Evolutionary conservation across 1,140 invertebrate genomes (phyloP), one percentile per base, ranked within the genome.

Genomic region (Holcopasites calliopsidis): DNA sequence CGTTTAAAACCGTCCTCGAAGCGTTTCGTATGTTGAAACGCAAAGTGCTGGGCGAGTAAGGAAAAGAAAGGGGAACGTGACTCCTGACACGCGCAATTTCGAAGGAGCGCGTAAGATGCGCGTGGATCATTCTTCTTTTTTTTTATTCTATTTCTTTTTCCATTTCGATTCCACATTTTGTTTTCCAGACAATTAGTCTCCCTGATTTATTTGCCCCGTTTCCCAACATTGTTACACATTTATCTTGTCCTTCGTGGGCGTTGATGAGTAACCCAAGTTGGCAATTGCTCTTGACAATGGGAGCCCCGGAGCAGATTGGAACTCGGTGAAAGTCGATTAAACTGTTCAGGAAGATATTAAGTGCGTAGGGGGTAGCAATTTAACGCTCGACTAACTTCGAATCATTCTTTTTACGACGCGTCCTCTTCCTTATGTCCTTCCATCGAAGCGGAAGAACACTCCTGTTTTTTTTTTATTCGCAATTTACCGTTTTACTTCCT

Each of bases 41-140:
- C 11, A 8, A 23, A 1, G 3, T n/a, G n/a, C n/a, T n/a, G n/a
- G n/a, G n/a, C n/a, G 7, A 23, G 11, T 23, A 8, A 21, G 4
- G 2, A 1, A 23, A 18, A 16, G 4, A 16, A 18, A 47, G 6
- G 44, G 7, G 57, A n/a, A n/a, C 42, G n/a, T 11, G 62, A 65
- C 44, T 49, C n/a, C 16, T 23, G 44, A 35, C 62, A 65, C 31
- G 11, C 62, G 47, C 28, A 47, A 65, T 35, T 50, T 65, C 1
- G 62, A 18, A 21, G 26, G 42, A n/a, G n/a, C 18, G 42, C 28
- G n/a, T 21, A 64, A 64, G 42, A 23, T 4, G 49, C n/a, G 62
- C 31, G 62, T 65, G 44, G 62, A 62, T 1, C 26, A 13, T 62
- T 44, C 10, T 44, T 62, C 60, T 62, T n/a, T 1, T n/a, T n/a